Percentiles rank a stretch among this genome's conserved stretches.
phyloP scores from a whole-genome alignment of 1,140 invertebrate species.

The Helicoverpa zea region DNA sequence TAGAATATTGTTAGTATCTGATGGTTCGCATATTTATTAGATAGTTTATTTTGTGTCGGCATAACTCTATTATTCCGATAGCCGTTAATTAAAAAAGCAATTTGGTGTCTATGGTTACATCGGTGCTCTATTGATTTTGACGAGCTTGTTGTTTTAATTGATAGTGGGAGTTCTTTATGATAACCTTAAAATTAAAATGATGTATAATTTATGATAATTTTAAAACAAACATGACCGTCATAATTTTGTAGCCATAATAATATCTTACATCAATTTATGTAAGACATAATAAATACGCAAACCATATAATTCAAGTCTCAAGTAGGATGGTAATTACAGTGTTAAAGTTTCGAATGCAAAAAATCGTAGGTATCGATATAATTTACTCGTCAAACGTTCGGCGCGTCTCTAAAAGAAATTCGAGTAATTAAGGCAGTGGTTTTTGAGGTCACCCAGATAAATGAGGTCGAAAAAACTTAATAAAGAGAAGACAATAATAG shows the following conservation, averaged over 20 bases:
- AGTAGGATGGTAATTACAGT: background rate
- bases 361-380: background rate
- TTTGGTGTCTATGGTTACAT: background rate
- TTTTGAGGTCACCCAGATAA: conserved; percentile 46
- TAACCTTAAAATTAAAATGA: background rate
- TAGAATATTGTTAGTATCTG: conserved; percentile 2
- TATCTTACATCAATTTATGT: background rate
- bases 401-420: conserved; percentile 34
- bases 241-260: background rate
- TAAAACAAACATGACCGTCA: background rate
- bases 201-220: background rate
- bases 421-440: conserved; percentile 29
- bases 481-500: conserved; percentile 6
- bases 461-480: conserved; percentile 46
- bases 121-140: conserved; percentile 10
- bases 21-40: conserved; percentile 2
- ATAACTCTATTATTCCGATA: conserved; percentile 4
- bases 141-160: background rate
- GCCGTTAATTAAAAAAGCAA: conserved; percentile 21
- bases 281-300: too few species aligned
- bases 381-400: background rate
- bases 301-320: too few species aligned
- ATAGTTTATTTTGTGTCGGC: conserved; percentile 12
- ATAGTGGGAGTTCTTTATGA: background rate
- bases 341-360: background rate